Conservation (phyloP, 1,140 invertebrate genomes). For the Goniozus legneri region DNA sequence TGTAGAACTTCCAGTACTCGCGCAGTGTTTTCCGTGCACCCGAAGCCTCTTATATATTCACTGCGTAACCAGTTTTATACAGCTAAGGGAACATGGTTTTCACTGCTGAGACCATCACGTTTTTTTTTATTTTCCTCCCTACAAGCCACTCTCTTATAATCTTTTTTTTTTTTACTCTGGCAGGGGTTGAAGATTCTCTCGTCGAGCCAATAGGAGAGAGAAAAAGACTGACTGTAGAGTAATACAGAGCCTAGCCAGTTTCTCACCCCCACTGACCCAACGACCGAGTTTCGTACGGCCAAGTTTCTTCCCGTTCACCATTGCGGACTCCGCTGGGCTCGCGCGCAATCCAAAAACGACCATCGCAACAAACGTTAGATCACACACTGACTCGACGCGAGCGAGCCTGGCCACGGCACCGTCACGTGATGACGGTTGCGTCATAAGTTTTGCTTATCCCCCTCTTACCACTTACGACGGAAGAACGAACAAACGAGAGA, state of each 20-base stretch:
- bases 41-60: constrained; percentile 42
- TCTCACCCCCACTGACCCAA: constrained; percentile 53
- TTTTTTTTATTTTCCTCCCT: too few relatives aligned
- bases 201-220: constrained; percentile 54
- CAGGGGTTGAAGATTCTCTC: too few relatives aligned
- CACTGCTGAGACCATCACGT: constrained; percentile 50
- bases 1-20: constrained; percentile 39
- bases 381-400: constrained; percentile 49
- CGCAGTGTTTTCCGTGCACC: constrained; percentile 52
- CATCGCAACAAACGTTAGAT: constrained; percentile 50
- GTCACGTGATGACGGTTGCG: constrained; percentile 38
- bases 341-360: constrained; percentile 34
- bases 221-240: constrained; percentile 56
- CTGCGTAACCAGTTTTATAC: constrained; percentile 25
- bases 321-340: constrained; percentile 3
- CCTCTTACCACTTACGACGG: constrained; percentile 23
- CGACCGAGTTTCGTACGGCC: constrained; percentile 30
- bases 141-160: neutral
- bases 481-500: constrained; percentile 28
- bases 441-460: constrained; percentile 32
- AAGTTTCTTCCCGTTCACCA: constrained; percentile 12
- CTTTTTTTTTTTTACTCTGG: neutral
- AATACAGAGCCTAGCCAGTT: constrained; percentile 52
- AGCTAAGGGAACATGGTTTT: constrained; percentile 50
- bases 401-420: constrained; percentile 39